These are phyloP conservation scores for Enteromius viviparus DNA, from an alignment of 2,797 vertebrate genomes.

Conservation along the genomic window DNA sequence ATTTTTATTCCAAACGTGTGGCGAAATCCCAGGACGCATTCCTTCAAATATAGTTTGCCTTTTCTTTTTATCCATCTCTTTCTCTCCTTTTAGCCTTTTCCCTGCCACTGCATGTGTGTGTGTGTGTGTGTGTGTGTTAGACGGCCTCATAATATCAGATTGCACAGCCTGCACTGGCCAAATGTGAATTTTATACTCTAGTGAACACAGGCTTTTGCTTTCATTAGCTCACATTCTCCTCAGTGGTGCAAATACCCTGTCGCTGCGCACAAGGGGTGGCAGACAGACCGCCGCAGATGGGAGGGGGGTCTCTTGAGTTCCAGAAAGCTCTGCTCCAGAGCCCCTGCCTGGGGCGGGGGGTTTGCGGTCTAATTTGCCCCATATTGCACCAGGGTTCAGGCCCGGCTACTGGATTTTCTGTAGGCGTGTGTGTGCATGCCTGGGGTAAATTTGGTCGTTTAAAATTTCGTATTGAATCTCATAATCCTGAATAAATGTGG, in stretches of 20 bases:
- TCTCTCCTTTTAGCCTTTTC: constrained; percentile 47
- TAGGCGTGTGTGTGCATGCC: not conserved
- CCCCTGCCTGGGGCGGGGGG: constrained; percentile 24
- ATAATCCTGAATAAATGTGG: constrained; percentile 38
- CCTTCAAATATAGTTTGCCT: constrained; percentile 21
- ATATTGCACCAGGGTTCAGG: constrained; percentile 34
- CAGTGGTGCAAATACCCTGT: constrained; percentile 82
- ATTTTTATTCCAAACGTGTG: not conserved
- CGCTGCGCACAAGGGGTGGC: constrained; percentile 66
- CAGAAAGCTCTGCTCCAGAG: constrained; percentile 51
- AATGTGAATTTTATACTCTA: constrained; percentile 88
- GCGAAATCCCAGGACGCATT: not conserved
- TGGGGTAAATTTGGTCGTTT: constrained; percentile 31
- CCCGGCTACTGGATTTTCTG: constrained; percentile 29
- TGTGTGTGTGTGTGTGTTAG: constrained; percentile 47
- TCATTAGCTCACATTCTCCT: constrained; percentile 88
- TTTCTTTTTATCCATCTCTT: constrained; percentile 42
- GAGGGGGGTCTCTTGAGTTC: constrained; percentile 62
- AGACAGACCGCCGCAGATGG: constrained; percentile 54
- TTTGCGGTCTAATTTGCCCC: constrained; percentile 36
- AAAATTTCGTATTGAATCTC: constrained; percentile 42
- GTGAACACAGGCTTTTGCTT: constrained; percentile 85
- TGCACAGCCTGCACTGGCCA: constrained; percentile 78
- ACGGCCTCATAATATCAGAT: constrained; percentile 82
- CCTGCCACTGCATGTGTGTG: constrained; percentile 42